These are phyloP conservation scores for Pandemis corylana DNA, from an alignment of 2,888 invertebrate species.

Conservation along the genomic window DNA sequence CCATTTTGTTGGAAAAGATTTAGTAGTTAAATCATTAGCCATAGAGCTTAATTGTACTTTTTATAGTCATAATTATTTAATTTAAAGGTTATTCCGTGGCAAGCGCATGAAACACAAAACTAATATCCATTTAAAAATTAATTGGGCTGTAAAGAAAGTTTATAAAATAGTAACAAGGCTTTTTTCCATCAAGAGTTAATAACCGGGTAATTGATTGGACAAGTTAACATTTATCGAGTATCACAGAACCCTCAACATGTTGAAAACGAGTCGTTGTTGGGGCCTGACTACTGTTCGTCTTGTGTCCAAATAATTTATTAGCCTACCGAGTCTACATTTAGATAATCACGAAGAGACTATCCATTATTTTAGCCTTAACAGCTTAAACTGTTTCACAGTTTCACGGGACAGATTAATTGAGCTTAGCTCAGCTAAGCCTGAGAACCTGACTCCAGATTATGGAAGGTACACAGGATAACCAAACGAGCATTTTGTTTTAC, in stretches of 20 bases:
- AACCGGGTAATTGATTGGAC: conserved; percentile 12
- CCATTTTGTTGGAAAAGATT: background rate
- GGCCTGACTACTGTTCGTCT: background rate
- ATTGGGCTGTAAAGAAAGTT: conserved; percentile 20
- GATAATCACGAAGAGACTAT: background rate
- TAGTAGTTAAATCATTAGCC: conserved; percentile 1
- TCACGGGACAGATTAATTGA: background rate
- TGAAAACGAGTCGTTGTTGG: background rate
- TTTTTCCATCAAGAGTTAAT: conserved; percentile 15
- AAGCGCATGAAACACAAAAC: conserved; percentile 2
- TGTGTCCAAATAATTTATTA: background rate
- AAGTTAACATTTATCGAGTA: conserved; percentile 6
- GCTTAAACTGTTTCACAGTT: conserved; percentile 1
- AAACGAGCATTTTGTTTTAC: background rate
- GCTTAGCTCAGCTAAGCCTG: background rate
- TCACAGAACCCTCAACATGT: conserved; percentile 3
- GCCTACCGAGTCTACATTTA: background rate
- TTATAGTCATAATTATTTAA: conserved; percentile 17
- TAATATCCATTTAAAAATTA: conserved; percentile 22
- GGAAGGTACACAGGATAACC: background rate
- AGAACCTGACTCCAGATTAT: background rate
- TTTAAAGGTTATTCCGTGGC: conserved; percentile 13
- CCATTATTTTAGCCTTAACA: background rate
- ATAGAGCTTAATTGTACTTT: conserved; percentile 6
- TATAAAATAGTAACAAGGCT: conserved; percentile 12